A percentile compares a stretch with the other conserved stretches of the same genome.
phyloP scores from a whole-genome alignment of 2,113 vertebrate genomes.

The Lonchura striata region DNA sequence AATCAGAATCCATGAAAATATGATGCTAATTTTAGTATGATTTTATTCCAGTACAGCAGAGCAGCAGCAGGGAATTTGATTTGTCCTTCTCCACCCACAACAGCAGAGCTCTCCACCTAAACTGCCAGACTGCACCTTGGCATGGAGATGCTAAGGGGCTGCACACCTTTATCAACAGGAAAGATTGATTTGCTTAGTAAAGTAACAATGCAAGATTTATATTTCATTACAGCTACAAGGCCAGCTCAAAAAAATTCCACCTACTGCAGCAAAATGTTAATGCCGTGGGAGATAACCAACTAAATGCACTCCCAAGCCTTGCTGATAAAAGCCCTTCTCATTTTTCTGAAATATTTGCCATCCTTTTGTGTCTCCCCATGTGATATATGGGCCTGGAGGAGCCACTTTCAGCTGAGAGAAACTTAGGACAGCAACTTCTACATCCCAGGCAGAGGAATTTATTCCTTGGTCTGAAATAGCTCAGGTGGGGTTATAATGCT shows the following conservation, averaged over 20 bases:
- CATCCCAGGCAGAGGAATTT: not conserved
- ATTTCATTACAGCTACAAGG: slow-evolving; percentile 18
- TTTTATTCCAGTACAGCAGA: not conserved
- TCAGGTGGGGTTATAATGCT: not conserved
- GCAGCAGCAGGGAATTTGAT: not conserved
- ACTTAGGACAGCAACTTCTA: not conserved
- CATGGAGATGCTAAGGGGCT: not conserved
- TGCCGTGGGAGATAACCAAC: not conserved
- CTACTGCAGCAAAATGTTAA: slow-evolving; percentile 23
- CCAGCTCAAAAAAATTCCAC: slow-evolving; percentile 21
- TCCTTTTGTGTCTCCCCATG: not conserved
- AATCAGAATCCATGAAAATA: not conserved
- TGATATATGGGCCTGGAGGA: not conserved
- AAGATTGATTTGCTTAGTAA: not conserved
- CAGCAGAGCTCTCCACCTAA: not conserved
- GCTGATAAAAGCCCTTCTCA: not conserved
- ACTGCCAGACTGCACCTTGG: not conserved
- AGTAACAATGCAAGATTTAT: slow-evolving; percentile 24
- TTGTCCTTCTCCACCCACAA: not conserved
- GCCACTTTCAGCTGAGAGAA: not conserved
- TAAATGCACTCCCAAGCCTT: not conserved
- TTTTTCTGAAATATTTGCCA: not conserved
- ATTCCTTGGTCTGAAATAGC: not conserved
- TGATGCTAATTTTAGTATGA: not conserved
- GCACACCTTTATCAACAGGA: not conserved